Percentiles rank a stretch among this genome's conserved stretches.
phyloP scores from a whole-genome alignment of 2,888 invertebrate genomes.

The Mythimna vitellina region DNA sequence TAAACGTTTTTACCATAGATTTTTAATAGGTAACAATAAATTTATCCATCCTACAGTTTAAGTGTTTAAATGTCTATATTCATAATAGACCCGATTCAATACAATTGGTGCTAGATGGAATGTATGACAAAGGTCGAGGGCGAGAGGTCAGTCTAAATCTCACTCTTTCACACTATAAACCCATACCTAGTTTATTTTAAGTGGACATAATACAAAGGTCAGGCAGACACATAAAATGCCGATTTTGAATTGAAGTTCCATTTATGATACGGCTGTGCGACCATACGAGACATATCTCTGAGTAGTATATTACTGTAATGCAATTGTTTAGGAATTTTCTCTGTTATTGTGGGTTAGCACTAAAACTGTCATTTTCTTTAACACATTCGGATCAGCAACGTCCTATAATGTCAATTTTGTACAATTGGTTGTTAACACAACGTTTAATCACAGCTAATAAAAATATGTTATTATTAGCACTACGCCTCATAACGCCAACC shows the following conservation, averaged over 20 bases:
- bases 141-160: constrained; percentile 3
- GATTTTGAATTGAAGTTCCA: constrained; percentile 29
- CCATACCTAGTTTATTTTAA: constrained; percentile 15
- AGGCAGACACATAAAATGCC: constrained; percentile 31
- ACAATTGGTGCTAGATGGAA: background rate
- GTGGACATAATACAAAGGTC: constrained; percentile 26
- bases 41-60: constrained; percentile 9
- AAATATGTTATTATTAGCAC: too few species aligned
- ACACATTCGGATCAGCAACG: too few species aligned
- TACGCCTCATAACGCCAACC: too few species aligned
- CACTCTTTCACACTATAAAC: constrained; percentile 20
- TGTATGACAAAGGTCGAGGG: background rate
- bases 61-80: background rate
- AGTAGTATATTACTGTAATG: background rate
- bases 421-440: too few species aligned
- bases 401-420: too few species aligned
- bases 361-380: constrained; percentile 8
- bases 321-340: background rate
- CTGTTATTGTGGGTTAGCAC: background rate
- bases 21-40: constrained; percentile 31
- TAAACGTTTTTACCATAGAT: constrained; percentile 38
- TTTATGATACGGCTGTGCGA: background rate
- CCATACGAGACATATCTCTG: background rate
- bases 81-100: background rate
- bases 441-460: too few species aligned